These are phyloP conservation scores for Ceratosolen fusciceps DNA, from an alignment of 1,140 invertebrate genomes.

Conservation along the genomic window DNA sequence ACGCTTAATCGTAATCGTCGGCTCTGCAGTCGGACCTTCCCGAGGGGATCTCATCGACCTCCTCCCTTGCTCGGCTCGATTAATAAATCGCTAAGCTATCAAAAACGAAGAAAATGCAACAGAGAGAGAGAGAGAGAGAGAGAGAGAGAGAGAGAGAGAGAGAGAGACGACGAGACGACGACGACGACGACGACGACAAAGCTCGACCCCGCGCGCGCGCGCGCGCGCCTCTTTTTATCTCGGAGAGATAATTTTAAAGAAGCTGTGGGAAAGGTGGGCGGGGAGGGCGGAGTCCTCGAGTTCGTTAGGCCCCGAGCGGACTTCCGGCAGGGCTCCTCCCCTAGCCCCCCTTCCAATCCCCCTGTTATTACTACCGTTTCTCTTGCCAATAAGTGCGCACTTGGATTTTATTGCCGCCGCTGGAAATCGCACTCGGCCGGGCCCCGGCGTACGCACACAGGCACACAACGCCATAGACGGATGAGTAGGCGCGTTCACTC, in stretches of 20 bases:
- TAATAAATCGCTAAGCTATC: constrained; percentile 32
- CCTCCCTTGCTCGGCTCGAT: background rate
- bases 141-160: no score
- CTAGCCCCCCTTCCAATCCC: background rate
- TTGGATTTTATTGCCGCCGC: constrained; percentile 40
- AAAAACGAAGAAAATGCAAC: background rate
- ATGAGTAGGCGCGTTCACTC: no score
- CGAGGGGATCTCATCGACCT: background rate
- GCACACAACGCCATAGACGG: no score
- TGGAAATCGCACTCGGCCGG: constrained; percentile 15
- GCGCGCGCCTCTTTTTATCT: background rate
- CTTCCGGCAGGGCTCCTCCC: constrained; percentile 26
- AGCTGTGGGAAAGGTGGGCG: no score
- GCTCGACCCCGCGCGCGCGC: background rate
- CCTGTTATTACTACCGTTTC: constrained; percentile 1
- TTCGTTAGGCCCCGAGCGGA: constrained; percentile 20
- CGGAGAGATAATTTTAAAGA: background rate
- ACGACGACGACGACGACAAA: no score
- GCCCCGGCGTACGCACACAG: background rate
- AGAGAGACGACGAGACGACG: no score
- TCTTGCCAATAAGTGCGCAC: constrained; percentile 41
- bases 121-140: no score
- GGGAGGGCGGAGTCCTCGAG: background rate
- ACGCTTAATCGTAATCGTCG: no score
- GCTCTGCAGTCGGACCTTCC: background rate